Evolutionary conservation across 2,888 invertebrate species (phyloP).

Genomic region (Achlya flavicornis): DNA sequence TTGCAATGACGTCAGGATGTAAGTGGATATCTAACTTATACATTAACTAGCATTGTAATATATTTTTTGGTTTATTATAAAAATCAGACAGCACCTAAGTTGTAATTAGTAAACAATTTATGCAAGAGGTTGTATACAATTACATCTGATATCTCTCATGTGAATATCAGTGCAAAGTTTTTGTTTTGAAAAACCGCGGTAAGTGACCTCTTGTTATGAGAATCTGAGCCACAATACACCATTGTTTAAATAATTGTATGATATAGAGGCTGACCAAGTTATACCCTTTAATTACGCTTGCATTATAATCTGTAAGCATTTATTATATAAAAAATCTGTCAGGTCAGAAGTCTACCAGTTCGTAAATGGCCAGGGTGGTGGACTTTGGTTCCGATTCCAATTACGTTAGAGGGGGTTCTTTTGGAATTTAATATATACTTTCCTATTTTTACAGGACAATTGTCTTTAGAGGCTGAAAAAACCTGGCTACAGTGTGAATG

Average conservation of each 20-base stretch:
- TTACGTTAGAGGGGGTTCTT: too few relatives aligned
- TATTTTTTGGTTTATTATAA: conserved; percentile 12
- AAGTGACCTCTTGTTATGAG: conserved; percentile 47
- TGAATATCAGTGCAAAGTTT: conserved; percentile 27
- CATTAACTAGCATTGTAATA: not conserved
- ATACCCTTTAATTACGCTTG: conserved; percentile 14
- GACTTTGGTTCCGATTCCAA: too few relatives aligned
- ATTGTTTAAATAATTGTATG: conserved; percentile 42
- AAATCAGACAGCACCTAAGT: not conserved
- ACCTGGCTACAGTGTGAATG: conserved; percentile 96
- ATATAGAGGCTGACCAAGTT: not conserved
- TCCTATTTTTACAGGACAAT: conserved; percentile 86
- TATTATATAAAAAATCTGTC: too few relatives aligned
- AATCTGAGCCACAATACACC: conserved; percentile 37
- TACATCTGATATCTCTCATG: conserved; percentile 20
- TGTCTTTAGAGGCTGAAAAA: conserved; percentile 94
- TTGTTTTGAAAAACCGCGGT: conserved; percentile 42
- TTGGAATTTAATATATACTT: conserved; percentile 11
- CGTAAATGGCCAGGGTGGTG: too few relatives aligned
- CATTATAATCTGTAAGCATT: conserved; percentile 15
- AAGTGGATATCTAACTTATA: too few relatives aligned
- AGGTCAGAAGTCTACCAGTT: too few relatives aligned
- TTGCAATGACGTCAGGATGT: not conserved
- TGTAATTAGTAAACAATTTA: not conserved
- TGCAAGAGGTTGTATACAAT: not conserved